Base-by-base conservation (phyloP, 2,888 invertebrate species). In the Eumerus sabulonum region DNA sequence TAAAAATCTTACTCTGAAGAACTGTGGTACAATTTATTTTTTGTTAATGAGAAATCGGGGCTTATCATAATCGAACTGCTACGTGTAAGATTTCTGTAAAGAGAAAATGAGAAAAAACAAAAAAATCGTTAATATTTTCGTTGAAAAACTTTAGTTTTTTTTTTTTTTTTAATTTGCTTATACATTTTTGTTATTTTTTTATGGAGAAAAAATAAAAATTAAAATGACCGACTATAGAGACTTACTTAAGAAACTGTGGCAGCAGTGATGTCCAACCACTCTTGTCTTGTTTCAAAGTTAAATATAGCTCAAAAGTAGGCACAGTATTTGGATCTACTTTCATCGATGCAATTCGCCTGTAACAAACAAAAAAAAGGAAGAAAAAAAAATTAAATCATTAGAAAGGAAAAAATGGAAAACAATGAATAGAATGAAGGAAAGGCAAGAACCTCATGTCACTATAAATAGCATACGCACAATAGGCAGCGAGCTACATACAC, bases 181-280 rank as follows among this genome's bases (percentile, higher is more conserved):
- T n/a, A n/a, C n/a, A n/a, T 14, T 18, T 17, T 35, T 47, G 0
- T 56, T 44, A 40, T 13, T 12, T n/a, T 17, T 0, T 35, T 40
- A 42, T 62, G 16, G 12, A 38, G 18, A 36, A 16, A 45, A 72
- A 44, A 57, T 16, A n/a, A 45, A n/a, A 57, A 57, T 44, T 47
- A 12, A 17, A n/a, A 64, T 16, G 12, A 64, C 19, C n/a, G n/a
- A n/a, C n/a, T n/a, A n/a, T 27, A 12, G 18, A 82, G 82, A 93
- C 95, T 94, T 90, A 96, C 96, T 95, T 96, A 90, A 97, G 91
- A 90, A 97, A 95, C 89, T 96, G 96, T 89, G 96, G 95, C 90
- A 97, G 91, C 87, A 94, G 91, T 85, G 94, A 93, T 84, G 94
- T 94, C 97, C 97, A 97, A 86, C 95, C 94, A 85, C 94, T 93